Base-by-base conservation (phyloP, 2,797 vertebrate genomes). In the Eremophila alpestris region DNA sequence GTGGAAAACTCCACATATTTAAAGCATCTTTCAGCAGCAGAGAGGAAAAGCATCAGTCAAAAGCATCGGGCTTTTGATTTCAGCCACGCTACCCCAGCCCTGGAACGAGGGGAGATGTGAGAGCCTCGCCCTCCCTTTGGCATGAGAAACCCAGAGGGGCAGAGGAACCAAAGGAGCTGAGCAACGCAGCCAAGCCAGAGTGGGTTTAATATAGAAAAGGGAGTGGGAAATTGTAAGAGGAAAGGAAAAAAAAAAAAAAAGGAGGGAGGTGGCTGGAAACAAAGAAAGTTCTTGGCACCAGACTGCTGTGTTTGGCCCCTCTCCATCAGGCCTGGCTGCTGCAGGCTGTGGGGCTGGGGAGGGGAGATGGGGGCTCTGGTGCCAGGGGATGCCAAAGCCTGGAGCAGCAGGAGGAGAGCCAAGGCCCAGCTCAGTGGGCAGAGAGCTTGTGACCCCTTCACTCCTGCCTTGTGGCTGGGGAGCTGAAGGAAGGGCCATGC, bases 231-330 rank as follows among this genome's bases (percentile, higher is more conserved):
- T 62, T 67, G 43, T 91, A 80, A 94, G 63, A 91, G 83, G 89
- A 82, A 92, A 94, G 36, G 30, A 38, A 36, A 17, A 27, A 27
- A 9, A 21, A 23, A 60, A 36, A 87, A 87, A 88, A 74, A 17
- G 24, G 77, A 96, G 91, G 95, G 95, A 97, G 95, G 95, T 89
- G 95, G 88, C 93, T 96, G 94, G 95, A 97, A 97, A 97, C 97
- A 97, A 97, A 97, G 97, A 93, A 96, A 97, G 95, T 94, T 97
- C 95, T 96, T 96, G 96, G 95, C 88, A 2, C 38, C 1, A 4
- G 27, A 40, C 83, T 93, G 94, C 95, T 93, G 83, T 55, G 80
- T 74, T 96, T 97, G 97, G 97, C 97, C 94, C 56, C 38, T 56
- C 84, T 97, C 97, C 97, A 97, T 85, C 76, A 89, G 83, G 83